A percentile compares a stretch with the other conserved stretches of the same genome.
Evolutionary conservation across 2,888 invertebrate genomes (phyloP).

Genomic region (Stegophylla sp.): DNA sequence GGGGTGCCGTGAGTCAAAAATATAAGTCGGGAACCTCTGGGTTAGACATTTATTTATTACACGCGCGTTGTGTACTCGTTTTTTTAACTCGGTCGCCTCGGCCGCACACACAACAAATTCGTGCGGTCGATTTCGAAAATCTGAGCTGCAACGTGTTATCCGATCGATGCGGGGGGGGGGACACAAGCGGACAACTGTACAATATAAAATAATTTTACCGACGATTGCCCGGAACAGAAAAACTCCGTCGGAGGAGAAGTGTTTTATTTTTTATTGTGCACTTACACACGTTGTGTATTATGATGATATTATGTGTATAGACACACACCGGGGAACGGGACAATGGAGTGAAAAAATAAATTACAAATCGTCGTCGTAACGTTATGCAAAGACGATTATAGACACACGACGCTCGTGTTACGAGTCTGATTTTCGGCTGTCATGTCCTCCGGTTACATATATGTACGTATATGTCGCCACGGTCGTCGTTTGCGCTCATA

Average conservation of each 20-base stretch:
- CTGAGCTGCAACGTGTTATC: not conserved
- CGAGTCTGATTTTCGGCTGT: conserved; percentile 11
- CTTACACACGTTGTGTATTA: not conserved
- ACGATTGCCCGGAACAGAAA: no score
- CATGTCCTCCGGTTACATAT: not conserved
- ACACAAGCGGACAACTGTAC: no score
- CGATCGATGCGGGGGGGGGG: not conserved
- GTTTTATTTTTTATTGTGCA: no score
- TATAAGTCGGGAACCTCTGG: no score
- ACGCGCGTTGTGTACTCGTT: no score
- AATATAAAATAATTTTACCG: no score
- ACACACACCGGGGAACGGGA: not conserved
- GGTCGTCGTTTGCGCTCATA: not conserved
- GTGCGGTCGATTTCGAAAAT: not conserved
- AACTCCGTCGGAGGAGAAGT: no score
- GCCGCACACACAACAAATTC: no score
- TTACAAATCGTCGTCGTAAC: not conserved
- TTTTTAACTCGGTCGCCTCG: no score
- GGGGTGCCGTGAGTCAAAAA: no score
- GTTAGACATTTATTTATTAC: no score
- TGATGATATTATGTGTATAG: not conserved
- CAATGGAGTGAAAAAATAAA: not conserved
- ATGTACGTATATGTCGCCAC: conserved; percentile 15
- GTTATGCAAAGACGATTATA: conserved; percentile 28
- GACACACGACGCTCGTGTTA: not conserved